These are phyloP conservation scores for Corythoichthys intestinalis DNA, from an alignment of 2,113 vertebrate species.

Conservation along the genomic window DNA sequence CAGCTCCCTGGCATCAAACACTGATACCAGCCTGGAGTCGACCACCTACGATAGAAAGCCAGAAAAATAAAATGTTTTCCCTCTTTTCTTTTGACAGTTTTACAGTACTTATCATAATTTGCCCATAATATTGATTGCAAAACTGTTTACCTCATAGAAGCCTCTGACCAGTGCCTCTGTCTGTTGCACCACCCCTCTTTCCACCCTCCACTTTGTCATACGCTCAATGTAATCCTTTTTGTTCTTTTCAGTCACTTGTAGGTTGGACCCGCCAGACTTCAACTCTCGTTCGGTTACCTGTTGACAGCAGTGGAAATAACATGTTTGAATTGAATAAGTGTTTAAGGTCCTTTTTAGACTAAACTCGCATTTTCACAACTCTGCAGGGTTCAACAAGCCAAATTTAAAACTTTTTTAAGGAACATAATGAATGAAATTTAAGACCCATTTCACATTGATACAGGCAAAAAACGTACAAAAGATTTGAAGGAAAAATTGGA, in stretches of 20 bases:
- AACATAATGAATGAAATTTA: no score
- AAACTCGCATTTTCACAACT: no score
- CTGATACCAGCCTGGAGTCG: slow-evolving; percentile 93
- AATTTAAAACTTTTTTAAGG: no score
- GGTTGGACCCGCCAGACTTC: slow-evolving; percentile 91
- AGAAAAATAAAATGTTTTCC: background rate
- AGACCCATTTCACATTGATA: no score
- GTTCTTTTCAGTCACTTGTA: slow-evolving; percentile 97
- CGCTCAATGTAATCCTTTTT: slow-evolving; percentile 98
- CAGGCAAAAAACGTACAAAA: no score
- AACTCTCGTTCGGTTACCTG: slow-evolving; percentile 96
- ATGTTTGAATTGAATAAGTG: background rate
- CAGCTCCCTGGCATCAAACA: slow-evolving; percentile 95
- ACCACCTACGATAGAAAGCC: slow-evolving; percentile 79
- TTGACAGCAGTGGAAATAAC: background rate
- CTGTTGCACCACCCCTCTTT: slow-evolving; percentile 91
- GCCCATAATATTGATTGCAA: no score
- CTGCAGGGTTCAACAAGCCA: no score
- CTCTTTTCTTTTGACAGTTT: background rate
- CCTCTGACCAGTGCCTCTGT: slow-evolving; percentile 91
- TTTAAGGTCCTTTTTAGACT: background rate
- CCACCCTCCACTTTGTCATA: slow-evolving; percentile 97
- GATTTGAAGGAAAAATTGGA: no score
- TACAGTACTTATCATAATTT: background rate
- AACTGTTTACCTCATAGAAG: slow-evolving; percentile 89